phyloP scores from a whole-genome alignment of 64 coral and sea anemone genomes.

The Stichodactyla helianthus region DNA sequence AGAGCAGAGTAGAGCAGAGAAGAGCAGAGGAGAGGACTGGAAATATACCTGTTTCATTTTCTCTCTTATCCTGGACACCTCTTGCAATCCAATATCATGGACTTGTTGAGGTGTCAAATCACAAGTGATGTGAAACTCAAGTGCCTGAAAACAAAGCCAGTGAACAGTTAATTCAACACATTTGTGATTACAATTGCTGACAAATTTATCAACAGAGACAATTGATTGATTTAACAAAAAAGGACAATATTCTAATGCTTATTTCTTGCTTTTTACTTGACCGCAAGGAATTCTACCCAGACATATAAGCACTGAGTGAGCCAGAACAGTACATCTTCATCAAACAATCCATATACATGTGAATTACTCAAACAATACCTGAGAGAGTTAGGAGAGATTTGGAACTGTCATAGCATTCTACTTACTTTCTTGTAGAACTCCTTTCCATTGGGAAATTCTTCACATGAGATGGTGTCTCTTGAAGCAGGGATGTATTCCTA shows the following conservation, averaged over 20 bases:
- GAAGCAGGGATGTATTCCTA: slow-evolving; percentile 78
- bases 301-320: too few relatives aligned
- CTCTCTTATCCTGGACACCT: slow-evolving; percentile 54
- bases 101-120: slow-evolving; percentile 72
- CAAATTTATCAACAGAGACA: too few relatives aligned
- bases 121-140: slow-evolving; percentile 75
- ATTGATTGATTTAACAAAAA: too few relatives aligned
- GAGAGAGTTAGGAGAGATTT: too few relatives aligned
- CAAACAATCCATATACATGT: too few relatives aligned
- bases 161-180: not conserved
- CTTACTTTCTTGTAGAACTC: slow-evolving; percentile 44
- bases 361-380: too few relatives aligned
- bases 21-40: not conserved
- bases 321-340: too few relatives aligned
- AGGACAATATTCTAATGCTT: too few relatives aligned
- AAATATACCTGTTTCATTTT: slow-evolving; percentile 33
- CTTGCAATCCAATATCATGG: slow-evolving; percentile 54
- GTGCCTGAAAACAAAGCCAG: slow-evolving; percentile 23
- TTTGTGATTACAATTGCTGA: too few relatives aligned
- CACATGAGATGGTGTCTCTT: slow-evolving; percentile 52
- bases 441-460: slow-evolving; percentile 57
- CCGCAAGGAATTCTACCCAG: too few relatives aligned
- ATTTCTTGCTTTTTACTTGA: too few relatives aligned
- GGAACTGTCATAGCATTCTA: too few relatives aligned
- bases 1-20: not conserved